Percentiles rank a stretch among this genome's conserved stretches.
Conservation (phyloP, 64 coral and sea anemone genomes). For the Cladopsammia gracilis region DNA sequence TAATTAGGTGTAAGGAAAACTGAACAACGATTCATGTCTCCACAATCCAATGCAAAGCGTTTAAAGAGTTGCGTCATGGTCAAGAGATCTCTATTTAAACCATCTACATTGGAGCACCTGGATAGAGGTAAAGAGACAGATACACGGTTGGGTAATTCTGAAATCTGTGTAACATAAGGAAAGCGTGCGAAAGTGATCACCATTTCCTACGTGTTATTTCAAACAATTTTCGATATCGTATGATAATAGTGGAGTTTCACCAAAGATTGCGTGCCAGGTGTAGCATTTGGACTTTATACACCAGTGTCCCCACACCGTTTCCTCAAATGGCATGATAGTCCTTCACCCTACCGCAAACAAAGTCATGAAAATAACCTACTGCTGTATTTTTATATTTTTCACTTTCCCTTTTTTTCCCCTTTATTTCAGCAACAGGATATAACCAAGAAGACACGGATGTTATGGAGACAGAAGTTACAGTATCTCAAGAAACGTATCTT, state of each 20-base stretch:
- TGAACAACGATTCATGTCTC: too few relatives aligned
- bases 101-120: background rate
- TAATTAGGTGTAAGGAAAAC: too few relatives aligned
- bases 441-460: background rate
- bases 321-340: background rate
- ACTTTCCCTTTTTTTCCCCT: background rate
- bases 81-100: slow-evolving; percentile 1
- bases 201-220: background rate
- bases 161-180: background rate
- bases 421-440: slow-evolving; percentile 24
- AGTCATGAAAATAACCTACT: background rate
- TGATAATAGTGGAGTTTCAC: background rate
- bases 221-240: background rate
- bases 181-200: background rate
- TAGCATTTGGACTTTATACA: background rate
- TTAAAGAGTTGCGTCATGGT: slow-evolving; percentile 15
- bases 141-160: background rate
- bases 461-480: background rate
- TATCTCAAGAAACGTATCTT: background rate
- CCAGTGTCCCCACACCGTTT: background rate
- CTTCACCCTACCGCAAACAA: background rate
- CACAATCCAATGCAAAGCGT: background rate
- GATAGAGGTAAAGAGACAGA: slow-evolving; percentile 15
- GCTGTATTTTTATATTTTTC: background rate
- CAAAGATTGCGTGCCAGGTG: background rate